Percentiles rank a stretch among this genome's conserved stretches.
Evolutionary conservation across 1,140 invertebrate species (phyloP).

Genomic region (Trigoniulus corallinus): DNA sequence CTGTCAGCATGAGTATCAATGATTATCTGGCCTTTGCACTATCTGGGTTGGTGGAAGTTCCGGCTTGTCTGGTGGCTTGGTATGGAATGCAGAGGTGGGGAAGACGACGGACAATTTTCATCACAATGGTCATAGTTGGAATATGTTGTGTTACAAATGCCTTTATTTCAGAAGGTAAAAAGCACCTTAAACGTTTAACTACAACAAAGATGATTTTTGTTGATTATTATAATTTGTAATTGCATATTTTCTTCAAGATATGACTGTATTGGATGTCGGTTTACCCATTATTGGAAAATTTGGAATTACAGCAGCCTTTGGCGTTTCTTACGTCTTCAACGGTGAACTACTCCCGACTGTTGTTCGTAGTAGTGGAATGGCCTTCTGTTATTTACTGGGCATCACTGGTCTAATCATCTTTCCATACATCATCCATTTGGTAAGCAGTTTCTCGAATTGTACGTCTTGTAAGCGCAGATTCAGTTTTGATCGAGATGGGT

Average conservation of each 20-base stretch:
- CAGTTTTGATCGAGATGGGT: too few relatives aligned
- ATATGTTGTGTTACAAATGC: constrained; percentile 19
- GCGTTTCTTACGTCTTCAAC: constrained; percentile 41
- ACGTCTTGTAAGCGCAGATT: too few relatives aligned
- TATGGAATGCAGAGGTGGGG: constrained; percentile 18
- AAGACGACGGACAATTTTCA: constrained; percentile 19
- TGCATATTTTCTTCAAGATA: constrained; percentile 12
- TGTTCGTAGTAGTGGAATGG: constrained; percentile 40
- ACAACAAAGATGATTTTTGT: too few relatives aligned
- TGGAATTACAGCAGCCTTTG: constrained; percentile 25
- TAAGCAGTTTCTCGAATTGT: constrained; percentile 19
- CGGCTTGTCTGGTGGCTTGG: constrained; percentile 18
- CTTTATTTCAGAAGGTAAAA: constrained; percentile 17
- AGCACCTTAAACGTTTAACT: too few relatives aligned
- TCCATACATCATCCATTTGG: constrained; percentile 51
- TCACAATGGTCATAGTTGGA: constrained; percentile 21
- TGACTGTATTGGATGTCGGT: constrained; percentile 15
- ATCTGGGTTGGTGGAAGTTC: constrained; percentile 26
- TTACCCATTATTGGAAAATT: constrained; percentile 29
- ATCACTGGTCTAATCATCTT: constrained; percentile 42
- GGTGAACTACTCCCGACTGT: constrained; percentile 42
- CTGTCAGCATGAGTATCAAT: constrained; percentile 50
- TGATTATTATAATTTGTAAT: background rate
- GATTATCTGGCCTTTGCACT: constrained; percentile 52
- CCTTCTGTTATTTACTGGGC: constrained; percentile 43